These are phyloP conservation scores for Pongo abelii DNA, from an alignment of 2,113 vertebrate species.

Conservation along the genomic window DNA sequence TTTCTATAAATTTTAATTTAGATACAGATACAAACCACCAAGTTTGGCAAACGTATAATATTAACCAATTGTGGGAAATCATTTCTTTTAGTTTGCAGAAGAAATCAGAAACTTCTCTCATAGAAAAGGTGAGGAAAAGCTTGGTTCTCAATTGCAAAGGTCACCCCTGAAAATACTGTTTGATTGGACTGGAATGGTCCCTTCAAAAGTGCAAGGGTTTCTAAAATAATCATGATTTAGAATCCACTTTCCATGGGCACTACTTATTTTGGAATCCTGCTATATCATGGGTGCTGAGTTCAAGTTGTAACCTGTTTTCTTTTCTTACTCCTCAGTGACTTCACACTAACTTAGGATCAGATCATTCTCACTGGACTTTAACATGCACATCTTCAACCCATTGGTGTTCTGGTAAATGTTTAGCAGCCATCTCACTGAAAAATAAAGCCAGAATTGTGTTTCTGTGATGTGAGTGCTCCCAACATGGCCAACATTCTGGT, in stretches of 20 bases:
- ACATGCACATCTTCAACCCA: neutral
- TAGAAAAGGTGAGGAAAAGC: neutral
- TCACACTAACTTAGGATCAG: neutral
- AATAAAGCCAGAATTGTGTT: neutral
- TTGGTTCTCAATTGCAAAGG: neutral
- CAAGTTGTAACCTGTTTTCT: neutral
- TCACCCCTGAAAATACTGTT: neutral
- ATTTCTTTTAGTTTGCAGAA: neutral
- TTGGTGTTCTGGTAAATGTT: neutral
- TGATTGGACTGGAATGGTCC: neutral
- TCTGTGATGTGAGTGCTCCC: neutral
- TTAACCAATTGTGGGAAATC: neutral
- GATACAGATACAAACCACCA: neutral
- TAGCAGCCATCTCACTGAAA: neutral
- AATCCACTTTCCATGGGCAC: neutral
- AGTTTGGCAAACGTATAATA: neutral
- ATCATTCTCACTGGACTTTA: neutral
- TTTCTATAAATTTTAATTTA: neutral
- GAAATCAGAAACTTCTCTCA: neutral
- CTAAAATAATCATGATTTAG: neutral
- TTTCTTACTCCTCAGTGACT: neutral
- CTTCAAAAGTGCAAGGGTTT: neutral
- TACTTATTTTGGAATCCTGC: neutral
- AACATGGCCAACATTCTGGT: neutral
- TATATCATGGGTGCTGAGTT: neutral